A percentile compares a stretch with the other conserved stretches of the same genome.
phyloP scores from a whole-genome alignment of 2,113 vertebrate genomes.

The Acanthisitta chloris region DNA sequence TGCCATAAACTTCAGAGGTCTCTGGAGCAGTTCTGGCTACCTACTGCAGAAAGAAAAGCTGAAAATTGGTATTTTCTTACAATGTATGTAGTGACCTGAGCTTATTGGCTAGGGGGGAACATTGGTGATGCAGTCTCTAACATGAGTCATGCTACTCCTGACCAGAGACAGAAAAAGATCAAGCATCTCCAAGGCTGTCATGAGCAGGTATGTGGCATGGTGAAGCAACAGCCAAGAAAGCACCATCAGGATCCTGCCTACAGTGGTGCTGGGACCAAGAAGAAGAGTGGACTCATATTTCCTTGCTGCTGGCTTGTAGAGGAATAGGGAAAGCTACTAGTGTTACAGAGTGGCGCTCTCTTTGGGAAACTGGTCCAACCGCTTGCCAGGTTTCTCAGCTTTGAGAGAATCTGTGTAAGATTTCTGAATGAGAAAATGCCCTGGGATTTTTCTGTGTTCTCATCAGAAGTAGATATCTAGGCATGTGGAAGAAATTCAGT shows the following conservation, averaged over 20 bases:
- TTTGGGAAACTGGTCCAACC: neutral
- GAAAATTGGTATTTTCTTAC: neutral
- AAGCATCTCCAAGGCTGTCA: neutral
- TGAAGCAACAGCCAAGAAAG: neutral
- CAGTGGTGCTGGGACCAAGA: neutral
- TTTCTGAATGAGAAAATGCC: neutral
- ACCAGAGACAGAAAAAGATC: neutral
- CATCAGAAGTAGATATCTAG: neutral
- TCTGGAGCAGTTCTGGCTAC: neutral
- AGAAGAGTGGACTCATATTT: neutral
- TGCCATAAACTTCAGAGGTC: neutral
- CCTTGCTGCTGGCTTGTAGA: neutral
- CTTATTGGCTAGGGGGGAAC: neutral
- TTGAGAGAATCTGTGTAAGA: neutral
- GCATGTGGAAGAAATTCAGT: neutral
- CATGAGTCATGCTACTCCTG: neutral
- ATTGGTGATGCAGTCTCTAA: neutral
- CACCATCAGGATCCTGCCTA: neutral
- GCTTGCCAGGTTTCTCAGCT: neutral
- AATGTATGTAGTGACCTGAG: neutral
- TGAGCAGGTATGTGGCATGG: neutral
- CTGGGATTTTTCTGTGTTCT: neutral
- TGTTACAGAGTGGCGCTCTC: neutral
- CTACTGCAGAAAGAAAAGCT: neutral
- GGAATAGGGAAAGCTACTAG: neutral